Base-by-base conservation (phyloP, 1,140 invertebrate species). In the Orchestia grillus region DNA sequence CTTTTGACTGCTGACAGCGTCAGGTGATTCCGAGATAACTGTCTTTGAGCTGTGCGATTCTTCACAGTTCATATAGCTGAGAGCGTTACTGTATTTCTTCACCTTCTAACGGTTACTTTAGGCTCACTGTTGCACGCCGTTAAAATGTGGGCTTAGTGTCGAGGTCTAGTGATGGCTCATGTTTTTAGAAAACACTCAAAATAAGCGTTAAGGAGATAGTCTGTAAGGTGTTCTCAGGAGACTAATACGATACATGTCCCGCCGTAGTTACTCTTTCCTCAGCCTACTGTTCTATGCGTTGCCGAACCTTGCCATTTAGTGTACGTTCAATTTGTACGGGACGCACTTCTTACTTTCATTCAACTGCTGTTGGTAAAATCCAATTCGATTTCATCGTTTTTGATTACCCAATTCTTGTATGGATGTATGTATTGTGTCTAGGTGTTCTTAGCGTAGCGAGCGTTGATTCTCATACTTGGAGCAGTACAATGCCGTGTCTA, bases 401-500 rank as follows among this genome's bases (percentile, higher is more conserved):
- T 28, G n/a, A 90, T 28, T 90, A 4, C 43, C 88, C 28, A 41
- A 90, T 90, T 90, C 88, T 40, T 90, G 88, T 42, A 90, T 42
- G 88, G 88, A 90, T 90, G 88, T 90, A 44, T 28, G 88, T 90
- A 44, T 90, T 44, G 43, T 90, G 88, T 90, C 43, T 90, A 23
- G 88, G 43, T 90, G 88, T 90, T 90, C 88, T 90, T 90, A 90
- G 88, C 42, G 36, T 90, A 90, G 88, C n/a, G n/a, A 90, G 88
- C 88, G 43, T 90, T 90, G 88, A 90, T 90, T 90, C 88, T 90
- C 88, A 90, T 42, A 44, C 43, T 23, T 90, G 36, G n/a, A 28
- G 88, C 88, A 90, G 88, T 90, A 90, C 36, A 90, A 90, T 90
- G 88, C 88, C 36, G 88, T 90, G 88, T 90, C 88, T 90, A 90